Percentiles rank a stretch among this genome's conserved stretches.
Evolutionary conservation across 2,113 vertebrate species (phyloP).

Genomic region (Trematocara nigrifrons): DNA sequence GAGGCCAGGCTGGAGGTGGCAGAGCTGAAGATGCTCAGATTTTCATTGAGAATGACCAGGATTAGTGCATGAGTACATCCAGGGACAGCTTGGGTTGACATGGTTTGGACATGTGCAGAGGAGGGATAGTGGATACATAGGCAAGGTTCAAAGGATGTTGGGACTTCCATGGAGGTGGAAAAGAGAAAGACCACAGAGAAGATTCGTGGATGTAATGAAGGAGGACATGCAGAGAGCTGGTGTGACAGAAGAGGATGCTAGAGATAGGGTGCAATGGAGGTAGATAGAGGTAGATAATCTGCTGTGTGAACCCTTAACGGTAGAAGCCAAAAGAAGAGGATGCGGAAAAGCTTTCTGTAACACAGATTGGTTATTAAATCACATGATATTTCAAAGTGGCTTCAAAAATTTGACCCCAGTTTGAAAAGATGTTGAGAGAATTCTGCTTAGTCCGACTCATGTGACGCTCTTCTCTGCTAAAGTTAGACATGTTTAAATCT

Average conservation of each 20-base stretch:
- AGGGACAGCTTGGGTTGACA: background rate
- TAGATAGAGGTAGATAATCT: background rate
- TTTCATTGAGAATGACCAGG: background rate
- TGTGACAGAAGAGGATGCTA: background rate
- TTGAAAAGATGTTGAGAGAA: background rate
- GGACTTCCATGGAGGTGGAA: background rate
- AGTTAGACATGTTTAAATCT: background rate
- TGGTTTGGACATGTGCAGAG: background rate
- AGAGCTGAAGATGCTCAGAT: background rate
- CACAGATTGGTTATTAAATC: background rate
- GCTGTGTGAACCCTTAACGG: background rate
- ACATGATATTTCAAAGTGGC: background rate
- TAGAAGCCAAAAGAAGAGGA: background rate
- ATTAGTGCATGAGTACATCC: background rate
- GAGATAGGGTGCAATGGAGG: background rate
- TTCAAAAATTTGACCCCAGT: background rate
- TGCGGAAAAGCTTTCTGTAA: background rate
- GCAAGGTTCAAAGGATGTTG: background rate
- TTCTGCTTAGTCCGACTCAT: background rate
- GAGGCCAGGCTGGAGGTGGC: background rate
- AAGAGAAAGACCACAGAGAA: background rate
- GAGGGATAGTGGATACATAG: background rate
- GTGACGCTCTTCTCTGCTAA: background rate
- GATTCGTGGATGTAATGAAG: background rate
- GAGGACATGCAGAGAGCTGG: background rate